Evolutionary conservation across 2,888 invertebrate species (phyloP).

Genomic region (Mythimna ferrago): DNA sequence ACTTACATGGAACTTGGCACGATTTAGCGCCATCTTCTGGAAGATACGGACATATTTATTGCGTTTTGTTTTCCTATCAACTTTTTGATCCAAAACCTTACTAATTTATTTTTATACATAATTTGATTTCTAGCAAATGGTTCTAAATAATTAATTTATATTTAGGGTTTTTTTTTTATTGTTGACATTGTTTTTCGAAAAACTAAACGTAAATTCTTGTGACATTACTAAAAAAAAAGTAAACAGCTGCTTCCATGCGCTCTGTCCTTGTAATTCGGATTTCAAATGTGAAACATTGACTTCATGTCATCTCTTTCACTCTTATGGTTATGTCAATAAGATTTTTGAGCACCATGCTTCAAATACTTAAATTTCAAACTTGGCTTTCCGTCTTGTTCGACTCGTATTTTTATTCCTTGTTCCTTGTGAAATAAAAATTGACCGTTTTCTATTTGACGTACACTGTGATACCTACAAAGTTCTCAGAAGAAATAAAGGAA

Average conservation of each 20-base stretch:
- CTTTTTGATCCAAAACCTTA: not conserved
- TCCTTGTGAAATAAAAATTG: slow-evolving; percentile 49
- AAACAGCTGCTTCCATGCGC: slow-evolving; percentile 61
- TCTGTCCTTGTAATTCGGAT: slow-evolving; percentile 38
- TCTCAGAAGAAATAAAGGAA: slow-evolving; percentile 28
- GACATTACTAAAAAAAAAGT: slow-evolving; percentile 51
- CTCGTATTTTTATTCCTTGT: slow-evolving; percentile 29
- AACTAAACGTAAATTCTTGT: slow-evolving; percentile 54
- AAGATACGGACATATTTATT: not conserved
- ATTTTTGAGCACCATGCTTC: slow-evolving; percentile 29
- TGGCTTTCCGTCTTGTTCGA: slow-evolving; percentile 16
- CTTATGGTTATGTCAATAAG: slow-evolving; percentile 8
- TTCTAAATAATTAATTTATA: not conserved
- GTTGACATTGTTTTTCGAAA: not conserved
- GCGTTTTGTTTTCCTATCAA: slow-evolving; percentile 24
- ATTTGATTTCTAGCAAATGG: not conserved
- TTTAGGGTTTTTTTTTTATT: not conserved
- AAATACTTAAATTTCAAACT: slow-evolving; percentile 15
- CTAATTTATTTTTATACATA: not conserved
- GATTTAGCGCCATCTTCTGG: slow-evolving; percentile 35
- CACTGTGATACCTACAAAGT: slow-evolving; percentile 25
- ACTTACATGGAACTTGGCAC: not conserved
- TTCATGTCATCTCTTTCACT: slow-evolving; percentile 53
- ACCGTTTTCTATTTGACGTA: slow-evolving; percentile 33
- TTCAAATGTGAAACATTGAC: slow-evolving; percentile 38